These are phyloP conservation scores for Malurus alboscapulatus DNA, from an alignment of 2,113 vertebrate genomes.

Conservation along the genomic window DNA sequence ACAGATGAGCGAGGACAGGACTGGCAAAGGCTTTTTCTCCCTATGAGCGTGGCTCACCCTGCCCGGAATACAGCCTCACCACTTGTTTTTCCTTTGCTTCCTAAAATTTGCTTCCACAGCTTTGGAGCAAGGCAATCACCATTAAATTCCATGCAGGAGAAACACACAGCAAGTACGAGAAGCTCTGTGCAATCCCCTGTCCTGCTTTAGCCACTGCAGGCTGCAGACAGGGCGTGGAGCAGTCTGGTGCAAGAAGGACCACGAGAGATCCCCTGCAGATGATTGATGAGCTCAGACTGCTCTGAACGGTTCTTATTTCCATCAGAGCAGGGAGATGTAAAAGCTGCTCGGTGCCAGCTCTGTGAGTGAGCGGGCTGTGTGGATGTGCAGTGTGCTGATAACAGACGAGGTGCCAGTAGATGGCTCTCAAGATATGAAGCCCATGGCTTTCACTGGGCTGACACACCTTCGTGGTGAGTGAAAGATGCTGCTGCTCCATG, in stretches of 20 bases:
- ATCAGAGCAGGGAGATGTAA: background rate
- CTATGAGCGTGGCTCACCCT: background rate
- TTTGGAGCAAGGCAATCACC: background rate
- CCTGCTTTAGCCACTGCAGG: background rate
- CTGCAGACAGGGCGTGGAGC: background rate
- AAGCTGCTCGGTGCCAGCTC: background rate
- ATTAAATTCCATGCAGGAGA: background rate
- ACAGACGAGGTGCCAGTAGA: slow-evolving; percentile 57
- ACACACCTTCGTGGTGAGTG: background rate
- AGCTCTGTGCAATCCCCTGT: background rate
- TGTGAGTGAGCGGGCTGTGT: background rate
- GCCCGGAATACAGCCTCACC: background rate
- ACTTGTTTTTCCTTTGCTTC: background rate
- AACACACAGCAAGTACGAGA: background rate
- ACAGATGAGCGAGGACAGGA: background rate
- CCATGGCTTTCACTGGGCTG: slow-evolving; percentile 1
- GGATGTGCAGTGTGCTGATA: background rate
- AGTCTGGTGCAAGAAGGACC: background rate
- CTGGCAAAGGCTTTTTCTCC: background rate
- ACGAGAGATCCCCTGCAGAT: background rate
- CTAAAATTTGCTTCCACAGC: rapidly evolving
- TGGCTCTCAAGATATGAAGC: slow-evolving; percentile 65
- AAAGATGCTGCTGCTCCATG: background rate
- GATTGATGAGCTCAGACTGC: background rate
- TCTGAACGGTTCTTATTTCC: background rate